phyloP scores from a whole-genome alignment of 1,140 invertebrate genomes.

The Ips typographus region DNA sequence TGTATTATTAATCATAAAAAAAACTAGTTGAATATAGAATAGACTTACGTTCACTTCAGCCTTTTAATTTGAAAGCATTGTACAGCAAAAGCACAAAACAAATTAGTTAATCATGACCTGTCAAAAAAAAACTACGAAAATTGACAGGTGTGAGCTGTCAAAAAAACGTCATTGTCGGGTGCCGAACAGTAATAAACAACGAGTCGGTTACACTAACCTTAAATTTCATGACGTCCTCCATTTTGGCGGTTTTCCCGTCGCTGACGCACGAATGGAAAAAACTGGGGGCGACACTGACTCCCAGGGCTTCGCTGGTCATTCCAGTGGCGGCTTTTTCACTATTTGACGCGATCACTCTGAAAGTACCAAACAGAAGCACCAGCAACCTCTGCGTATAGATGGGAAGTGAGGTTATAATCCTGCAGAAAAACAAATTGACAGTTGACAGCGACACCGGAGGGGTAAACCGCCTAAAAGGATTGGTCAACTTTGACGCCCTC shows the following conservation, averaged over 20 bases:
- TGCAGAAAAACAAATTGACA: conserved; percentile 53
- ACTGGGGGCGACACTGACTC: conserved; percentile 94
- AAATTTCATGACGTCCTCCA: conserved; percentile 92
- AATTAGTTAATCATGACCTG: no score
- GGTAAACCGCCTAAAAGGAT: no score
- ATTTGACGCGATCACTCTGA: conserved; percentile 92
- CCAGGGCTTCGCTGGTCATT: conserved; percentile 96
- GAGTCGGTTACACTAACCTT: conserved; percentile 63
- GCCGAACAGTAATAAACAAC: no score
- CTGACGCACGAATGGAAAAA: conserved; percentile 96
- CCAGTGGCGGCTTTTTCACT: conserved; percentile 85
- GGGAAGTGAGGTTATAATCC: conserved; percentile 85
- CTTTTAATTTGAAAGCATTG: conserved; percentile 52
- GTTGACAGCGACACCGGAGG: no score
- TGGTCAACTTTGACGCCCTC: no score
- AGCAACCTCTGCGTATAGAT: conserved; percentile 89
- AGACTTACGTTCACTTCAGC: conserved; percentile 59
- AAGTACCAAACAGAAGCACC: conserved; percentile 95
- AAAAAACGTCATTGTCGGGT: no score
- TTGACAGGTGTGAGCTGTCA: no score
- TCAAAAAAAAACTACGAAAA: no score
- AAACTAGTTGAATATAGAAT: conserved; percentile 10
- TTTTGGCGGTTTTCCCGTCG: conserved; percentile 88
- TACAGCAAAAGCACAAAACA: conserved; percentile 49
- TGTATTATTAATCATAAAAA: not conserved